Evolutionary conservation across 1,140 invertebrate genomes (phyloP), one percentile per base, ranked within the genome.

Genomic region (Cylas formicarius): DNA sequence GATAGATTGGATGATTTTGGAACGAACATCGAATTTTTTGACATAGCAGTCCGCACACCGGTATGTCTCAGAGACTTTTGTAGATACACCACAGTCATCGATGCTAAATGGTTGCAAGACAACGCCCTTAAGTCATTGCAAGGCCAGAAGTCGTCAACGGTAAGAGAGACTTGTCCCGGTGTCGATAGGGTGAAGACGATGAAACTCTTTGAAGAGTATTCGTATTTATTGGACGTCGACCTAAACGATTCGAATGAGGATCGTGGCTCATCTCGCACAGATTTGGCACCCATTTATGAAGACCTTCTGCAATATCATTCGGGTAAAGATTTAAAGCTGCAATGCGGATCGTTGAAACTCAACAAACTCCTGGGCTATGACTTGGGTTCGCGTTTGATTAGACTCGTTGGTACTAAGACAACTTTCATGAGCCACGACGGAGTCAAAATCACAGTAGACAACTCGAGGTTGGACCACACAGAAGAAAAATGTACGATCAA

Each of bases 31-130:
- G 49, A 38, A 43, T 32, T 49, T 23, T 45, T 36, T 26, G 39
- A 52, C 16, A 33, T 44, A 16, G 19, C 16, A 22, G 14, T 59
- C 7, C 23, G 36, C 20, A 59, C 55, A 2, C 49, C 50, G 1
- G 26, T 56, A 11, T 56, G 57, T 44, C 35, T 59, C 1, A 41
- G 52, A 33, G 57, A 59, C 40, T 59, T 59, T 22, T 55, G 55
- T 33, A 45, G 44, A 38, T 57, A 52, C 24, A 29, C 45, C 0
- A 16, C 36, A 7, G n/a, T 42, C 11, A 40, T 46, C 22, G 50
- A 55, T 27, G 23, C 18, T 2, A 11, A 45, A 17, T 58, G 54
- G 55, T 11, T 55, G 11, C 14, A 45, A 31, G 28, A 49, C 23
- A 39, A 49, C 31, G 29, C 4, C 20, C 24, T 1, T 27, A 36